Base-by-base conservation (phyloP, 2,888 invertebrate genomes). In the Lathronympha strigana region DNA sequence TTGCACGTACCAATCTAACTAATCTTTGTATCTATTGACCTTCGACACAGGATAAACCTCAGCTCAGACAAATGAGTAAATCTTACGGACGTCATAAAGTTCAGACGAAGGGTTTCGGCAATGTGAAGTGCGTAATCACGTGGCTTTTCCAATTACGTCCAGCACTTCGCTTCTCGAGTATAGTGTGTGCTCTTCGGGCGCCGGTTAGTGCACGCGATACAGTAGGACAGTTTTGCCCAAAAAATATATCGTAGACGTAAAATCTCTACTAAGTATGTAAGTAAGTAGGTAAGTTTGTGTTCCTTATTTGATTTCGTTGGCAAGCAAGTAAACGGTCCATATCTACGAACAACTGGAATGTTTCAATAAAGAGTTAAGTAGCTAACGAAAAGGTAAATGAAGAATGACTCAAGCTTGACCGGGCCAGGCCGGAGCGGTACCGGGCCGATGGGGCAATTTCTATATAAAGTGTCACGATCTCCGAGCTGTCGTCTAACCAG, bases 131-230 rank as follows among this genome's bases (percentile, higher is more conserved):
- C 43, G 60, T 66, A 66, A 66, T 66, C 66, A 61, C 66, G 66
- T 61, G 67, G 67, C 57, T 63, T 60, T 67, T 63, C 60, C 61
- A 61, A 67, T 67, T 67, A 61, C 51, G 67, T 67, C 62, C 67
- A 63, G 49, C 55, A 61, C 61, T 67, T 67, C 61, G 54, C 62
- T 43, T 62, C 67, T 63, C 58, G 51, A 57, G 57, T 51, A 58
- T 57, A 45, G 50, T 51, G 40, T 33, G 53, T 57, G 40, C 55
- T 40, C 38, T 61, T 58, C 25, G 47, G 53, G n/a, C 28, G 45
- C 36, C 19, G 23, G n/a, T 19, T 6, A 54, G 47, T 13, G 54
- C 4, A 31, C 17, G 54, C 31, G 36, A 38, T 5, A 58, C 63
- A 63, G 63, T 25, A 51, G 58, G 40, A 15, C n/a, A 11, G 17